Evolutionary conservation across 2,888 invertebrate genomes (phyloP).

Genomic region (Pilophorus perplexus): DNA sequence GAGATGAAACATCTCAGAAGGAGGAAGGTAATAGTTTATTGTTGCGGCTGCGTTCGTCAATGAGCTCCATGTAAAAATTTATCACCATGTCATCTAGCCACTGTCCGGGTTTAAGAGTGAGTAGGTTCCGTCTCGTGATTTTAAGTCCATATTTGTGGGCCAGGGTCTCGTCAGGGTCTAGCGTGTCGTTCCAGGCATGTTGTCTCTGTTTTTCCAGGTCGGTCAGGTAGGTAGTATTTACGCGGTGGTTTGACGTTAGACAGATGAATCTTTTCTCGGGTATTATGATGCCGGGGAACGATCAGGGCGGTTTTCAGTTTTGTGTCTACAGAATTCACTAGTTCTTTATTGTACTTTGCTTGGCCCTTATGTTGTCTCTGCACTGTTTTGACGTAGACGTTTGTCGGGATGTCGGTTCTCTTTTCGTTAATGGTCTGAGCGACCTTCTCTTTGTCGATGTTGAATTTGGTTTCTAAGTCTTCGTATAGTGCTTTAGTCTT

Average conservation of each 20-base stretch:
- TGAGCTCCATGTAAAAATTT: too few species aligned
- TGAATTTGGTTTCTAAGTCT: neutral
- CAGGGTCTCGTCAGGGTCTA: neutral
- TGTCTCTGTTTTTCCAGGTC: neutral
- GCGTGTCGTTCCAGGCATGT: neutral
- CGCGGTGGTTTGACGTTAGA: neutral
- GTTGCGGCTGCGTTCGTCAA: too few species aligned
- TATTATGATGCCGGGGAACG: neutral
- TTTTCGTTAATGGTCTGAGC: neutral
- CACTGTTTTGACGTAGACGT: slow-evolving; percentile 2
- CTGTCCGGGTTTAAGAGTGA: too few species aligned
- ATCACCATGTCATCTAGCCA: too few species aligned
- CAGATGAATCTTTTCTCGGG: too few species aligned
- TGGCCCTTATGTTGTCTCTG: neutral
- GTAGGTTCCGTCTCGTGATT: too few species aligned
- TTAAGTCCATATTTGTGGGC: neutral
- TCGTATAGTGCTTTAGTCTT: slow-evolving; percentile 4
- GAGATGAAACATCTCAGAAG: too few species aligned
- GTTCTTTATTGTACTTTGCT: slow-evolving; percentile 4
- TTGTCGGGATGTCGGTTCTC: neutral
- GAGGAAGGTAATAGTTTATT: too few species aligned
- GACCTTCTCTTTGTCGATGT: slow-evolving; percentile 1
- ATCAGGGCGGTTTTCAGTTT: neutral
- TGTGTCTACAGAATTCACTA: too few species aligned
- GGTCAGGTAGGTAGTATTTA: neutral